These are phyloP conservation scores for Willisornis vidua DNA, from an alignment of 2,113 vertebrate species.

Conservation along the genomic window DNA sequence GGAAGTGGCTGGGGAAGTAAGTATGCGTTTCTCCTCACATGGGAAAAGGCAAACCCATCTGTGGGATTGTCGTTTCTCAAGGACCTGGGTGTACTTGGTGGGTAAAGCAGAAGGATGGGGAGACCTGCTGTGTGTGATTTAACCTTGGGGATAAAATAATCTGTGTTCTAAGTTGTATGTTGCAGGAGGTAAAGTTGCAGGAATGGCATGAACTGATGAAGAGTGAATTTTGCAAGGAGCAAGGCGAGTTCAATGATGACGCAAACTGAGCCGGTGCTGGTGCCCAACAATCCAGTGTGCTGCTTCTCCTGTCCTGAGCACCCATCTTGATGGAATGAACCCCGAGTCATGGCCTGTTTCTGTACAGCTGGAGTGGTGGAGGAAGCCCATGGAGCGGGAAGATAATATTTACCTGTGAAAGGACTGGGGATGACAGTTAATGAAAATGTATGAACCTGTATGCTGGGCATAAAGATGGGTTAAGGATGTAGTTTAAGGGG, in stretches of 20 bases:
- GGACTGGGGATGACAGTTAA: not conserved
- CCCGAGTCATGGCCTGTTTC: not conserved
- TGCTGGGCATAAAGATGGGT: not conserved
- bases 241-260: accelerated
- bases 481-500: not conserved
- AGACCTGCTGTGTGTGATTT: not conserved
- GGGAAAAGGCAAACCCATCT: not conserved
- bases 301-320: not conserved
- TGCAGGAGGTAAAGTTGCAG: not conserved
- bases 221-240: not conserved
- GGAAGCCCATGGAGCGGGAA: not conserved
- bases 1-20: not conserved
- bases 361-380: not conserved
- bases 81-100: not conserved
- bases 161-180: not conserved
- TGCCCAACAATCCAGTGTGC: not conserved
- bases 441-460: not conserved
- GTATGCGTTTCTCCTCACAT: not conserved
- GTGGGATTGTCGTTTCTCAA: not conserved
- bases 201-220: not conserved
- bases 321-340: not conserved
- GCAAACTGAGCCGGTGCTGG: accelerated
- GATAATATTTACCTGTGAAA: not conserved
- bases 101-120: not conserved
- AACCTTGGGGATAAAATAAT: not conserved